Percentiles rank a stretch among this genome's conserved stretches.
These are phyloP conservation scores for Cryptocephalus moraei DNA, from an alignment of 2,888 invertebrate species.

Conservation along the genomic window DNA sequence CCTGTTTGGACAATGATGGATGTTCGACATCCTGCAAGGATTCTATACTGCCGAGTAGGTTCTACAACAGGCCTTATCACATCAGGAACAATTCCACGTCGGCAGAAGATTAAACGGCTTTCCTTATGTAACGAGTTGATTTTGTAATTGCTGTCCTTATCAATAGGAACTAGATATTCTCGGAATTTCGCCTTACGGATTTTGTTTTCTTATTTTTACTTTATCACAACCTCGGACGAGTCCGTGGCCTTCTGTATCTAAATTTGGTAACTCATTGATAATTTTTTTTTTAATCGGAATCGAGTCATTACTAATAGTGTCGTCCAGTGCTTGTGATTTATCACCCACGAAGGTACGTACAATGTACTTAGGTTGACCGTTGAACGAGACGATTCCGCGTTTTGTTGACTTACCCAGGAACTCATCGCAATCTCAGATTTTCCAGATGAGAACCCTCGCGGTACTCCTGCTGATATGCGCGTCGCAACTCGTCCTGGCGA, in stretches of 20 bases:
- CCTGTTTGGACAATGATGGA: not conserved
- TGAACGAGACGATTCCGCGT: no score
- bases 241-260: no score
- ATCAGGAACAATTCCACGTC: not conserved
- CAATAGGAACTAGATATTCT: not conserved
- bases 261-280: no score
- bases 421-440: not conserved
- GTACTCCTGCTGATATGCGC: constrained; percentile 1
- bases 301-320: no score
- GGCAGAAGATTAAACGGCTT: not conserved
- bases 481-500: constrained; percentile 1
- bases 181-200: no score
- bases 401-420: no score
- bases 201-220: no score
- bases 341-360: no score
- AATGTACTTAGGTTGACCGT: not conserved
- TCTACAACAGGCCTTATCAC: constrained; percentile 2
- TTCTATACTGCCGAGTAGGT: constrained; percentile 1
- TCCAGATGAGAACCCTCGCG: not conserved
- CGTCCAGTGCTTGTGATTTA: no score
- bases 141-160: not conserved
- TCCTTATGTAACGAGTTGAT: not conserved
- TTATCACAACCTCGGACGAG: no score
- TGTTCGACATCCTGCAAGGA: constrained; percentile 1
- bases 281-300: no score